A percentile compares a stretch with the other conserved stretches of the same genome.
phyloP scores from a whole-genome alignment of 92 coral and sea anemone species.

The Epizoanthus ramosus region DNA sequence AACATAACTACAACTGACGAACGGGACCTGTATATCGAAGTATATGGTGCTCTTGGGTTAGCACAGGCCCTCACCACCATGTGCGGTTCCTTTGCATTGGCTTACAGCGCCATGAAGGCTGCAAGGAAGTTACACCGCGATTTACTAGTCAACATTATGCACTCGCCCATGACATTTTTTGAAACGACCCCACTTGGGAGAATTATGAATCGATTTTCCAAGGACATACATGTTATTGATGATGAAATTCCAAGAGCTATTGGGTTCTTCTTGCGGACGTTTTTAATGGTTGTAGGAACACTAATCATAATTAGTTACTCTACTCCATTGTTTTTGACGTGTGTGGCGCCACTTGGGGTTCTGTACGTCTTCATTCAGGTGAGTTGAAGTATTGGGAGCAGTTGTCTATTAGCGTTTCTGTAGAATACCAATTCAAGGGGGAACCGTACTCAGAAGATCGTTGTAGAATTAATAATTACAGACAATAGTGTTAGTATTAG shows the following conservation, averaged over 20 bases:
- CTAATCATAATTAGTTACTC: slow-evolving; percentile 76
- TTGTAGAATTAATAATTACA: no score
- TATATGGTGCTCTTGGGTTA: slow-evolving; percentile 70
- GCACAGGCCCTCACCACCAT: slow-evolving; percentile 52
- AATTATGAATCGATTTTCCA: slow-evolving; percentile 72
- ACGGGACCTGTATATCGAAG: slow-evolving; percentile 67
- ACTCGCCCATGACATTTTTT: slow-evolving; percentile 68
- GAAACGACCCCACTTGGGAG: slow-evolving; percentile 79
- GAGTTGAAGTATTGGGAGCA: background rate
- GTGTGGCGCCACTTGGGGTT: slow-evolving; percentile 65
- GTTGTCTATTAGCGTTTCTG: no score
- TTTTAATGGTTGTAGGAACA: slow-evolving; percentile 59
- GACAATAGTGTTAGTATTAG: no score
- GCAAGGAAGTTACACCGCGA: slow-evolving; percentile 55
- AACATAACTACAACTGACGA: slow-evolving; percentile 62
- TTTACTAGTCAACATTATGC: slow-evolving; percentile 64
- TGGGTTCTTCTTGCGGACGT: slow-evolving; percentile 59
- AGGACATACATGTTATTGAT: slow-evolving; percentile 65
- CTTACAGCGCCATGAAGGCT: slow-evolving; percentile 60
- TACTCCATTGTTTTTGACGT: slow-evolving; percentile 76
- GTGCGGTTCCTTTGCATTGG: slow-evolving; percentile 38
- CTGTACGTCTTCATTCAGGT: slow-evolving; percentile 81
- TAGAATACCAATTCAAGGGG: no score
- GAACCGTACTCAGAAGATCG: no score
- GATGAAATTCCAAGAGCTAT: slow-evolving; percentile 68